A percentile compares a stretch with the other conserved stretches of the same genome.
Conservation (phyloP, 2,888 invertebrate genomes). For the Trimorus sp. region DNA sequence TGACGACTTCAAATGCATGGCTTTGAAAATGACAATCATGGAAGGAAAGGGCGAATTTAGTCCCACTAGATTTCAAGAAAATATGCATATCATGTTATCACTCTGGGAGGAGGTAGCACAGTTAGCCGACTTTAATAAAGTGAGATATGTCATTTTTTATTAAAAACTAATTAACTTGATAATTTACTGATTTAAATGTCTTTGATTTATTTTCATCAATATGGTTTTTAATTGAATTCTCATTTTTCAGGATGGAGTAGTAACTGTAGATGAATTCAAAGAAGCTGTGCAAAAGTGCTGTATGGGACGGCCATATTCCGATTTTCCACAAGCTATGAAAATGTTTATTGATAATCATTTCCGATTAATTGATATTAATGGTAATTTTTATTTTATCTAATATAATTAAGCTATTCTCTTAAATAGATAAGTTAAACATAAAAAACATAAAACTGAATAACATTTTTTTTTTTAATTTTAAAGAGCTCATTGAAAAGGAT, state of each 20-base stretch:
- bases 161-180: neutral
- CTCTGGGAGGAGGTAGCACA: slow-evolving; percentile 94
- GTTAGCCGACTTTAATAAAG: slow-evolving; percentile 93
- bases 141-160: slow-evolving; percentile 72
- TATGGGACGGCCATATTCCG: slow-evolving; percentile 88
- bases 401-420: no score
- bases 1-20: slow-evolving; percentile 92
- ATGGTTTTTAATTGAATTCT: slow-evolving; percentile 47
- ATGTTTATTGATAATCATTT: slow-evolving; percentile 93
- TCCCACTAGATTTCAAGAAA: slow-evolving; percentile 87
- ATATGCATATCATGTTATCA: slow-evolving; percentile 91
- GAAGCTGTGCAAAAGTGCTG: slow-evolving; percentile 91
- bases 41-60: slow-evolving; percentile 93
- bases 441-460: no score
- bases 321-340: slow-evolving; percentile 93
- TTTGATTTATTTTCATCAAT: neutral
- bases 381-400: slow-evolving; percentile 69
- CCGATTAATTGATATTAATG: slow-evolving; percentile 90
- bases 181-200: neutral
- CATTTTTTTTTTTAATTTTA: neutral
- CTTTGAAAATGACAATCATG: slow-evolving; percentile 89
- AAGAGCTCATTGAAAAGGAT: no score
- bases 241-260: slow-evolving; percentile 87
- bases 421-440: no score
- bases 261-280: slow-evolving; percentile 91